These are phyloP conservation scores for Maconellicoccus hirsutus DNA, from an alignment of 1,140 invertebrate genomes.

Conservation along the genomic window DNA sequence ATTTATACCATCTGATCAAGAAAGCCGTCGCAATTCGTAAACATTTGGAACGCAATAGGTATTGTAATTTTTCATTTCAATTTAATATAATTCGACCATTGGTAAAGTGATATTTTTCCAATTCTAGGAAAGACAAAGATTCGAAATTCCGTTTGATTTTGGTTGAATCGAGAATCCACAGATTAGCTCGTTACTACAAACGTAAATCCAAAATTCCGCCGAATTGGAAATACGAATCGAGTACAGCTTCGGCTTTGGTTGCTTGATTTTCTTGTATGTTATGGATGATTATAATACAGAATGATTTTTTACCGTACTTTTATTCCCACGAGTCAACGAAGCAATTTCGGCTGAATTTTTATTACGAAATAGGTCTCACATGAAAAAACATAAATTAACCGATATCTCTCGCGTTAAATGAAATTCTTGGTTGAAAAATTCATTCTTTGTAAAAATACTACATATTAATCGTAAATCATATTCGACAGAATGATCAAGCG, in stretches of 20 bases:
- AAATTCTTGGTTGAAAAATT: too few species aligned
- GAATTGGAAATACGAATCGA: slow-evolving; percentile 98
- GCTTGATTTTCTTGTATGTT: slow-evolving; percentile 51
- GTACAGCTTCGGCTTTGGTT: slow-evolving; percentile 93
- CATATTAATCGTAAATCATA: too few species aligned
- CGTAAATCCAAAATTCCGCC: slow-evolving; percentile 87
- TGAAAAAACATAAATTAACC: too few species aligned
- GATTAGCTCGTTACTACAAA: slow-evolving; percentile 96
- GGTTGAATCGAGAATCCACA: slow-evolving; percentile 96
- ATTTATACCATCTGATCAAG: slow-evolving; percentile 97
- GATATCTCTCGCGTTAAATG: too few species aligned
- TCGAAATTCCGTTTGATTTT: slow-evolving; percentile 98
- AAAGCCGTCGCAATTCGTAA: slow-evolving; percentile 98
- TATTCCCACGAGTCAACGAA: too few species aligned
- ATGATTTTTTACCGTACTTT: background rate
- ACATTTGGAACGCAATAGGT: slow-evolving; percentile 91
- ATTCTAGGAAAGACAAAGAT: slow-evolving; percentile 80
- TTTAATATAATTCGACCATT: too few species aligned
- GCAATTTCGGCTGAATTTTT: too few species aligned
- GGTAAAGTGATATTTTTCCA: slow-evolving; percentile 12
- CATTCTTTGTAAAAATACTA: too few species aligned
- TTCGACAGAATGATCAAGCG: too few species aligned
- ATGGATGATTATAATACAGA: background rate
- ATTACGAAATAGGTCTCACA: too few species aligned
- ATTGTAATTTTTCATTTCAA: background rate